A percentile compares a stretch with the other conserved stretches of the same genome.
phyloP scores from a whole-genome alignment of 2,888 invertebrate species.

The Orchesella flavescens region DNA sequence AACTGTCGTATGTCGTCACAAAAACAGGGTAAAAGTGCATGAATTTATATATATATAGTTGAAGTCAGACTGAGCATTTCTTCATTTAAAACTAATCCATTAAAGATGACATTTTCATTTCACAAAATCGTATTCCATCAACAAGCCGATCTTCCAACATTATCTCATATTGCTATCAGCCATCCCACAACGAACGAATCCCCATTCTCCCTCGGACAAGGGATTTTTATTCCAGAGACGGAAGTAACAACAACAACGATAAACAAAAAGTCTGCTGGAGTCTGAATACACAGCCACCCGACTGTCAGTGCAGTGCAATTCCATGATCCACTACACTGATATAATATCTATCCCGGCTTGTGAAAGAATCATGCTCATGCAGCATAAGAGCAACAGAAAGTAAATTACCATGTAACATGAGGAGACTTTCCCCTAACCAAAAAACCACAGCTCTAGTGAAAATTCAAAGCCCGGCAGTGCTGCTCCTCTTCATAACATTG shows the following conservation, averaged over 20 bases:
- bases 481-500: conserved; percentile 9
- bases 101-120: conserved; percentile 61
- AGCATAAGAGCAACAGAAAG: too few species aligned
- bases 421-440: conserved; percentile 41
- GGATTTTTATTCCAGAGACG: not conserved
- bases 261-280: too few species aligned
- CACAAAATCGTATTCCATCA: conserved; percentile 45
- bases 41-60: too few species aligned
- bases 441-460: conserved; percentile 47
- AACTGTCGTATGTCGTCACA: too few species aligned
- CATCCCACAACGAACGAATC: not conserved
- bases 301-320: too few species aligned
- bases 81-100: conserved; percentile 57
- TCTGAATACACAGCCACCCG: too few species aligned
- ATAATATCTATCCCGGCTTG: too few species aligned
- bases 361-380: too few species aligned
- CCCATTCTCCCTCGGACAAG: not conserved
- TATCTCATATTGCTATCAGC: conserved; percentile 1
- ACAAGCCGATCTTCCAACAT: conserved; percentile 27
- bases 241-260: too few species aligned
- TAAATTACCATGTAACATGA: not conserved
- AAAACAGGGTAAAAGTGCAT: too few species aligned
- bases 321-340: not conserved
- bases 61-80: not conserved
- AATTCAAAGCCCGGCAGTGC: conserved; percentile 24